Base-by-base conservation (phyloP, 2,888 invertebrate genomes). In the Endomychus coccineus region DNA sequence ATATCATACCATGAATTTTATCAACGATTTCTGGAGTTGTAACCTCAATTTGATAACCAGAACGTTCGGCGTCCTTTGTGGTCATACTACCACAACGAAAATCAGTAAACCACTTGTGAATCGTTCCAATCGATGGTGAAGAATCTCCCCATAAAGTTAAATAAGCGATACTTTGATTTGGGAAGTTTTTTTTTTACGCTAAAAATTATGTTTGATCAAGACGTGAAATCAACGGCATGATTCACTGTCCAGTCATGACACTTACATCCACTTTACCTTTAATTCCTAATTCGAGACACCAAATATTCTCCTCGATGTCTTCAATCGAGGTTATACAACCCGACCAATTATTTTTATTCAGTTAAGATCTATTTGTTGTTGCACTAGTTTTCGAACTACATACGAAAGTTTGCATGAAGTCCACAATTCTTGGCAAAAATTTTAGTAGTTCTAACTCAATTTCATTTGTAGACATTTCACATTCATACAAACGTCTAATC, bases 291-390 rank as follows among this genome's bases (percentile, higher is more conserved):
- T 80, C 74, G 0, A 94, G 91, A 45, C 87, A 80, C 84, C 94
- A 96, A 21, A 96, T 71, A 61, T 89, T 95, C 61, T 97, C 96
- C 69, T 98, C 97, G 42, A 97, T 94, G 56, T 97, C 96, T 38
- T 76, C 66, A 23, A 96, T 75, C 43, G 75, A 66, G 7, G 75
- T 70, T 14, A 95, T 80, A 33, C 67, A 70, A 1, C 84, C 85
- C 24, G 66, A 57, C 75, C 81, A 83, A 52, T 74, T 72, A 7
- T 71, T 66, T 30, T 49, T 44, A 21, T 47, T 50, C 11, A n/a
- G n/a, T n/a, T n/a, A n/a, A n/a, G n/a, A n/a, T n/a, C n/a, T 36
- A 34, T 13, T 34, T 32, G 16, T 19, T 36, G 11, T 43, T 25
- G 29, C 19, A 33, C 5, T 34, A 25, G 6, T 23, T 15, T 7